These are phyloP conservation scores for Bergia puertoricense DNA, from an alignment of 92 coral and sea anemone species.

Conservation along the genomic window DNA sequence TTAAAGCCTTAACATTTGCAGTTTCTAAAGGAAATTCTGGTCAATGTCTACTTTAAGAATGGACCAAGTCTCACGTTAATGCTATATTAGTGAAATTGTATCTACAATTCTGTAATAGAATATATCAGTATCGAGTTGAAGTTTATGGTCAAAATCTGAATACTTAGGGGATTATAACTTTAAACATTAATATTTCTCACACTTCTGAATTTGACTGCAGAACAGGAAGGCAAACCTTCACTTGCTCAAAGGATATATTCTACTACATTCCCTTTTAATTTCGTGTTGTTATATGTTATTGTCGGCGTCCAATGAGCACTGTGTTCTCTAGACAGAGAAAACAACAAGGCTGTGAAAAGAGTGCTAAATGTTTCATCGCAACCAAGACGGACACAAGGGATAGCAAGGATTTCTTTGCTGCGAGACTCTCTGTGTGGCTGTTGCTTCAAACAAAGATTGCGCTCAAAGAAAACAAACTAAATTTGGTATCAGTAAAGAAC, in stretches of 20 bases:
- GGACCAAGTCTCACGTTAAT: no score
- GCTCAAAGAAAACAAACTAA: background rate
- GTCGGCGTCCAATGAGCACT: background rate
- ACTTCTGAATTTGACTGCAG: background rate
- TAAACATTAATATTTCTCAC: no score
- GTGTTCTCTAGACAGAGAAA: background rate
- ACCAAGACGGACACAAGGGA: background rate
- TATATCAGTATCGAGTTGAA: no score
- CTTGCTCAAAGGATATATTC: background rate
- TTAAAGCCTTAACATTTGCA: no score
- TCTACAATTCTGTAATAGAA: no score
- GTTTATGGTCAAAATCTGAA: no score
- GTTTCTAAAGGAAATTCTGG: no score
- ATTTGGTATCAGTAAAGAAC: background rate
- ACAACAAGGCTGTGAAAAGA: conserved; percentile 19
- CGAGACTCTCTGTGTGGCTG: background rate
- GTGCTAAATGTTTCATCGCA: conserved; percentile 8
- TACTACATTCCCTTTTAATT: background rate
- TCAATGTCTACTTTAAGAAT: no score
- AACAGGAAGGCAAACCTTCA: no score
- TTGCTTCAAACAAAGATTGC: background rate
- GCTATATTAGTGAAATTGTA: no score
- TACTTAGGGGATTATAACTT: no score
- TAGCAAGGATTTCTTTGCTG: background rate
- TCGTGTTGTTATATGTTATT: background rate